Conservation (phyloP, 2,113 vertebrate genomes). For the Psammodynastes pulverulentus region DNA sequence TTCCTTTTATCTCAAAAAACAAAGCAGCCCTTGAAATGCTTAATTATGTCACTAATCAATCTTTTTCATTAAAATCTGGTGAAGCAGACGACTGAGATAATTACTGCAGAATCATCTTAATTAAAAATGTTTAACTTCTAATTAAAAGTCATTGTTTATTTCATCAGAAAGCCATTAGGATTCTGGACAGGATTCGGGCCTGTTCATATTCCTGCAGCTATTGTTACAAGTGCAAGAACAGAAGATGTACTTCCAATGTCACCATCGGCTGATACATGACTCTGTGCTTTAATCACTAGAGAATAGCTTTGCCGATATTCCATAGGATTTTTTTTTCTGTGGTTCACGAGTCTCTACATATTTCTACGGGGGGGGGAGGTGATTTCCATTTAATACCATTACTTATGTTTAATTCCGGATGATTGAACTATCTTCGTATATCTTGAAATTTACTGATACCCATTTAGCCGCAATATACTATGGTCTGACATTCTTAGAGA, state of each 20-base stretch:
- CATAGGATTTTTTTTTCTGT: conserved; percentile 22
- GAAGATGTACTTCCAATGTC: conserved; percentile 18
- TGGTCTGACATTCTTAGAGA: background rate
- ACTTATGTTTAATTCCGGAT: conserved; percentile 28
- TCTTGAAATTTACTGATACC: background rate
- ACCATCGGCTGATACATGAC: conserved; percentile 27
- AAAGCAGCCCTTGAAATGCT: conserved; percentile 69
- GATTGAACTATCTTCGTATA: background rate
- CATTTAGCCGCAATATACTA: background rate
- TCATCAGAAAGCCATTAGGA: conserved; percentile 81
- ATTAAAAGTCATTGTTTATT: conserved; percentile 92
- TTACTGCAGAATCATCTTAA: conserved; percentile 88
- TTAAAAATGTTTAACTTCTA: conserved; percentile 87
- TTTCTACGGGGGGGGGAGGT: conserved; percentile 27
- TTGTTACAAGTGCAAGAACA: conserved; percentile 33
- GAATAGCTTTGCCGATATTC: conserved; percentile 58
- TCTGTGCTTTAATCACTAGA: conserved; percentile 48
- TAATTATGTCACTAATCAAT: conserved; percentile 89
- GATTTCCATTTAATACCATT: conserved; percentile 29
- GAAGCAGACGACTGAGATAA: conserved; percentile 87
- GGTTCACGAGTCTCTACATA: conserved; percentile 45
- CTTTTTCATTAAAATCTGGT: conserved; percentile 82
- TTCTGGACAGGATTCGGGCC: conserved; percentile 70
- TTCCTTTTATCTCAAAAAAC: conserved; percentile 71
- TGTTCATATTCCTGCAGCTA: conserved; percentile 60